Conservation (phyloP, 2,797 vertebrate genomes). For the Artibeus jamaicensis region DNA sequence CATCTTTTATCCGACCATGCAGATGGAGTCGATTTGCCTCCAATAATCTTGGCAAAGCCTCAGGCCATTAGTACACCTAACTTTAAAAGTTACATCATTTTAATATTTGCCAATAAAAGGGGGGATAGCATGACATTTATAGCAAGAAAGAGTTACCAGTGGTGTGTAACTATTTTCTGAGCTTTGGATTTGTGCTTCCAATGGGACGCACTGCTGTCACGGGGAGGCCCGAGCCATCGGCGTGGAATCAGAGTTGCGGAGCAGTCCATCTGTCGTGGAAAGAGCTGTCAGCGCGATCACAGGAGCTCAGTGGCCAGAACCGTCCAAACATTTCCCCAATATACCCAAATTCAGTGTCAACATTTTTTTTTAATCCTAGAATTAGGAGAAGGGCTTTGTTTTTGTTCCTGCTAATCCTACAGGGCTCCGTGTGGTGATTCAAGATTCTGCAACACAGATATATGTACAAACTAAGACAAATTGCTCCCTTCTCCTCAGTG, state of each 20-base stretch:
- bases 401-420: not conserved
- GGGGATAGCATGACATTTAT: not conserved
- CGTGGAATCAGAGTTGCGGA: not conserved
- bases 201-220: not conserved
- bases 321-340: not conserved
- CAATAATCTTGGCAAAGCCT: constrained; percentile 11
- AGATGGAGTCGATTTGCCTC: constrained; percentile 19
- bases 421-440: not conserved
- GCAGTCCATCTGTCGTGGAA: not conserved
- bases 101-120: not conserved
- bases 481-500: not conserved
- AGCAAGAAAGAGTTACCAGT: not conserved
- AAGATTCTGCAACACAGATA: not conserved
- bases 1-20: constrained; percentile 21
- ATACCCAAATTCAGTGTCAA: not conserved
- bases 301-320: not conserved
- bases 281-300: not conserved
- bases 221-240: not conserved
- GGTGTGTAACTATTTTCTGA: not conserved
- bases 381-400: not conserved
- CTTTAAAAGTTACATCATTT: constrained; percentile 31
- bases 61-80: not conserved
- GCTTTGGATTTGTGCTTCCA: not conserved
- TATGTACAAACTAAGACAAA: not conserved
- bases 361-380: not conserved